Base-by-base conservation (phyloP, 1,140 invertebrate genomes). In the Papilio polyxenes region DNA sequence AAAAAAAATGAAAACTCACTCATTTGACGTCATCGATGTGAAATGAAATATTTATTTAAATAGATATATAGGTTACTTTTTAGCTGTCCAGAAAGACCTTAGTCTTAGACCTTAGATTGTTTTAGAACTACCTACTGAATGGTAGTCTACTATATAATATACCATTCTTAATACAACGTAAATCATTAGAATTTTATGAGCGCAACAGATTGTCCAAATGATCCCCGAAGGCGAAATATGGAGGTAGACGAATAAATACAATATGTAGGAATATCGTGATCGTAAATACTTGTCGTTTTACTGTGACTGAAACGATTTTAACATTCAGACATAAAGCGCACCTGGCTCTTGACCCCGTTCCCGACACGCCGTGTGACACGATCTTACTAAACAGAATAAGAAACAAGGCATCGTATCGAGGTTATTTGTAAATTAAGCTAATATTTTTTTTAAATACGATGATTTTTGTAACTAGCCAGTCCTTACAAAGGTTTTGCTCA, bases 321-420 rank as follows among this genome's bases (percentile, higher is more conserved):
- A 89, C 86, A 88, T 86, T 88, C 83, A 53, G 75, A 83, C 86
- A 86, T 90, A 89, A 90, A 89, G 89, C 84, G 85, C 87, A 90
- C 87, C 84, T 88, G 86, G 82, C 82, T 82, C 75, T 37, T 78
- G 76, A 80, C 82, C 85, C 81, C 75, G 77, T 69, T 88, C 86
- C 87, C 86, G 83, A n/a, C 62, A 40, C 59, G 44, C 20, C 23
- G 15, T 79, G 78, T 48, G 17, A 80, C 59, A 44, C 53, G 1
- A 80, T 62, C 37, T 80, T 80, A 49, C 56, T 40, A 69, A 80
- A 69, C 59, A 80, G 69, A 77, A 80, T 62, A 80, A 77, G 69
- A 48, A n/a, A 23, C 65, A 80, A 17, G 40, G 77, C 37, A 37
- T 17, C 78, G 40, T 37, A 78, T 40, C 51, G 77, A 65, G 53